Evolutionary conservation across 2,888 invertebrate genomes (phyloP).

Genomic region (Hecatera dysodea): DNA sequence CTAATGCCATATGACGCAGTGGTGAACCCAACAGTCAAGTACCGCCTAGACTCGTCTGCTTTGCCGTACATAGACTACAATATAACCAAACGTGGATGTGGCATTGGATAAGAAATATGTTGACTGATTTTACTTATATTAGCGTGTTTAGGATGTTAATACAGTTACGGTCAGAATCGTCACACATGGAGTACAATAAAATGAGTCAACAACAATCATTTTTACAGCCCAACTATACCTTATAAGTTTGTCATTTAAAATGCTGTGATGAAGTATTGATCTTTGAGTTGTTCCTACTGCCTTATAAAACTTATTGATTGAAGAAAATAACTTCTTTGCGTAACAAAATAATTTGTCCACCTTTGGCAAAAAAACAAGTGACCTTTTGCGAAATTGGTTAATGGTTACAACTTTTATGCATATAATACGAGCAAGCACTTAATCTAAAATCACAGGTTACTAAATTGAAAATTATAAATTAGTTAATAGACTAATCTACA

Average conservation of each 20-base stretch:
- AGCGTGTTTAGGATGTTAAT: not conserved
- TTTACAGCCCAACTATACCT: not conserved
- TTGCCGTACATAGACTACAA: constrained; percentile 25
- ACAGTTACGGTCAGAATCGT: constrained; percentile 3
- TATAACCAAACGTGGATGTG: constrained; percentile 34
- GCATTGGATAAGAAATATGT: constrained; percentile 3
- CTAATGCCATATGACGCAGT: constrained; percentile 69
- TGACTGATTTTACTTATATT: not conserved
- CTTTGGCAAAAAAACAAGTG: not conserved
- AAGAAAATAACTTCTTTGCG: no score
- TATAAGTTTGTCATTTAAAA: not conserved
- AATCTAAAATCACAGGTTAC: constrained; percentile 5
- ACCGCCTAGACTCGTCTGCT: constrained; percentile 72
- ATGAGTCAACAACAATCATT: no score
- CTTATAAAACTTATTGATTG: no score
- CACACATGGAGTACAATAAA: not conserved
- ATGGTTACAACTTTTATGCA: not conserved
- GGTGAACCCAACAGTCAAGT: constrained; percentile 54
- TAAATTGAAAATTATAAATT: constrained; percentile 38
- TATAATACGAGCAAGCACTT: not conserved
- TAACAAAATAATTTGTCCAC: no score
- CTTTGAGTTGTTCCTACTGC: no score
- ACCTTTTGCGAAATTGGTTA: not conserved
- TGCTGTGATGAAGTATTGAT: no score
- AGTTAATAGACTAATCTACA: constrained; percentile 13